Evolutionary conservation across 2,888 invertebrate genomes (phyloP), one percentile per base, ranked within the genome.

Genomic region (Anthophora plumipes): DNA sequence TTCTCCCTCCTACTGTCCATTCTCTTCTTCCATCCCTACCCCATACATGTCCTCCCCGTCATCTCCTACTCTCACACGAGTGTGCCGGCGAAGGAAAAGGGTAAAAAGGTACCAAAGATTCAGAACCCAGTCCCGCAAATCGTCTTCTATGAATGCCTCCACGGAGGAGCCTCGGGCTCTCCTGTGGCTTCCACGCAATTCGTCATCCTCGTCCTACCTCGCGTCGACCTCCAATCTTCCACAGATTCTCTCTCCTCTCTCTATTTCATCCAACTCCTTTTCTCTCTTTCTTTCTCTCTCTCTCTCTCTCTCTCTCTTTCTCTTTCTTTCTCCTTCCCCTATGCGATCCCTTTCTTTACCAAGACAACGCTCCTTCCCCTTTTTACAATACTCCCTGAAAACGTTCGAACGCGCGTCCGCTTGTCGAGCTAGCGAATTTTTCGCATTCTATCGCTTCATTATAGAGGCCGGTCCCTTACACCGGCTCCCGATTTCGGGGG

Each of bases 401-500:
- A 89, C 84, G 84, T 77, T 85, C 85, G 82, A 87, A 88, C 85
- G 85, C 85, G 88, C 85, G 85, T 85, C 84, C 89, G 88, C 88
- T 88, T 89, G 89, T 89, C 90, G 88, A 90, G 89, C 87, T 88
- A 87, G 87, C 84, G 85, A 86, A 92, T 92, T 90, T 91, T 90
- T 92, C 88, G 87, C 91, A 92, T 92, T 92, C 91, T 92, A 92
- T 92, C 88, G 91, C 92, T 92, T 92, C 92, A 92, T 92, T 91
- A 91, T 88, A 87, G 83, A 85, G 83, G 80, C 83, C 81, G 43
- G 84, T 57, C 78, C 72, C 78, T 66, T 73, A 55, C 71, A 83
- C 68, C 84, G 82, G 80, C 86, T 88, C 79, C 85, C 82, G 85
- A 81, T 85, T 89, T 89, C 85, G 85, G 82, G 79, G 86, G 87